Evolutionary conservation across 2,797 vertebrate genomes (phyloP).

Genomic region (Muscicapa striata): DNA sequence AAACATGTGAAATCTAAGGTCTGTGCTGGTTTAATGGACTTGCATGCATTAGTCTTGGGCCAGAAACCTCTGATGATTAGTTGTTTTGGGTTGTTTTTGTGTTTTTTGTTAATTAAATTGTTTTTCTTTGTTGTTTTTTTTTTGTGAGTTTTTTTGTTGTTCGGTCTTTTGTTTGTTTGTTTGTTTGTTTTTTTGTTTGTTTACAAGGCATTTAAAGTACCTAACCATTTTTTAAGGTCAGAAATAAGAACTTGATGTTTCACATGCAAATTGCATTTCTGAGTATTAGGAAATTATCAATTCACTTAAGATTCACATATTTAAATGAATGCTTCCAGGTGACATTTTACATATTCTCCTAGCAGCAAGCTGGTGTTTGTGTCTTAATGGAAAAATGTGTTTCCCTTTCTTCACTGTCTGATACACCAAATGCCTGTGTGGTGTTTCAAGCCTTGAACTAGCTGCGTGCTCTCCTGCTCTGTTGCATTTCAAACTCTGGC

Average conservation of each 20-base stretch:
- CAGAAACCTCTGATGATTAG: not conserved
- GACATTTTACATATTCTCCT: not conserved
- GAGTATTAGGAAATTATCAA: not conserved
- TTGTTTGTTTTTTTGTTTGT: not conserved
- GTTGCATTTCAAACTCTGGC: not conserved
- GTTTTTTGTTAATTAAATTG: not conserved
- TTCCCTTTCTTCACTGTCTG: not conserved
- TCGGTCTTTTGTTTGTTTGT: too few species aligned
- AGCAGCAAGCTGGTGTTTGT: not conserved
- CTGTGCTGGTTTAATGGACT: not conserved
- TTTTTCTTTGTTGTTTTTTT: not conserved
- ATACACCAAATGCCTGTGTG: not conserved
- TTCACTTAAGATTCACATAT: not conserved
- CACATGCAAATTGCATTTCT: not conserved
- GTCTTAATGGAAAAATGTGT: not conserved
- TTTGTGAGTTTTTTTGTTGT: not conserved
- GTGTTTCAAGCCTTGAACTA: not conserved
- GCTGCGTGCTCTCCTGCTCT: not conserved
- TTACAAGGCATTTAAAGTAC: not conserved
- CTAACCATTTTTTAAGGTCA: not conserved
- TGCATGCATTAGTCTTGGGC: not conserved
- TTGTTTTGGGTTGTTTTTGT: not conserved
- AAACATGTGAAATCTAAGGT: slow-evolving; percentile 85
- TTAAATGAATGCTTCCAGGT: not conserved
- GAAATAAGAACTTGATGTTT: not conserved